Conservation (phyloP, 2,888 invertebrate genomes). For the Nomada flava region DNA sequence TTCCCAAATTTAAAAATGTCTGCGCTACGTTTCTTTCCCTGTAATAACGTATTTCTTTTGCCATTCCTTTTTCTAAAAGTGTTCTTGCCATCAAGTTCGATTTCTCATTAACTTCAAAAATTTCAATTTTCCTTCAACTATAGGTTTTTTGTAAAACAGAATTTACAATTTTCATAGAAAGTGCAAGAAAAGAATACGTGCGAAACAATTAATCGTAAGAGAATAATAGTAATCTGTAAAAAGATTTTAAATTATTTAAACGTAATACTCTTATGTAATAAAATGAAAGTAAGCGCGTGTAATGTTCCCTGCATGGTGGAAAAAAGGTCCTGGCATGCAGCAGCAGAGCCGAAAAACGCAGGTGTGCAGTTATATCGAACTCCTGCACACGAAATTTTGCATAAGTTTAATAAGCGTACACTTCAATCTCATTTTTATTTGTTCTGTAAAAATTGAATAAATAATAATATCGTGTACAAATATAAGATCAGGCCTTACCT, state of each 20-base stretch:
- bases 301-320: background rate
- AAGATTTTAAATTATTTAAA: slow-evolving; percentile 5
- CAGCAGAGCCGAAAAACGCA: slow-evolving; percentile 1
- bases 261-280: background rate
- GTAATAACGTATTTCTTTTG: background rate
- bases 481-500: slow-evolving; percentile 29
- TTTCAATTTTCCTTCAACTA: slow-evolving; percentile 2
- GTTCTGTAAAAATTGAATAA: slow-evolving; percentile 52
- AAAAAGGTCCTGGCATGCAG: background rate
- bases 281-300: too few species aligned
- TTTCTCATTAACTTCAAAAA: slow-evolving; percentile 11
- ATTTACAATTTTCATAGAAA: background rate
- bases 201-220: background rate
- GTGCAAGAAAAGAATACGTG: background rate
- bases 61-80: slow-evolving; percentile 16
- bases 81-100: slow-evolving; percentile 18
- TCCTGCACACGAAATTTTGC: slow-evolving; percentile 32
- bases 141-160: background rate
- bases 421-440: slow-evolving; percentile 28
- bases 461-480: slow-evolving; percentile 33
- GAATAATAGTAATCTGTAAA: slow-evolving; percentile 7
- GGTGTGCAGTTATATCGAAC: slow-evolving; percentile 14
- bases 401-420: slow-evolving; percentile 38
- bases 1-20: slow-evolving; percentile 17
- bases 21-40: slow-evolving; percentile 21